Base-by-base conservation (phyloP, 2,888 invertebrate genomes). In the Dorcus parallelipipedus region DNA sequence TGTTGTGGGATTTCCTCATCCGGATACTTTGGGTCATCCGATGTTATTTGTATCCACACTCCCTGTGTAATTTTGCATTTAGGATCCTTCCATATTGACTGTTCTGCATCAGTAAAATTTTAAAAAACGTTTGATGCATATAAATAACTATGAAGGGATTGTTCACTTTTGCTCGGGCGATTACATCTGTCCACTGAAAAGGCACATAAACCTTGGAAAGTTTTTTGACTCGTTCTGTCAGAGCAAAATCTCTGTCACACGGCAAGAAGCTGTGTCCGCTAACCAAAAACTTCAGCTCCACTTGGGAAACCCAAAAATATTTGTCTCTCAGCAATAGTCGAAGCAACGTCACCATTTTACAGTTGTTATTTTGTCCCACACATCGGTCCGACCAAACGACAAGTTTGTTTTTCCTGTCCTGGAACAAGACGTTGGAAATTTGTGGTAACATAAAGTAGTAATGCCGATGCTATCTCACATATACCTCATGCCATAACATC, bases 341-440 rank as follows among this genome's bases (percentile, higher is more conserved):
- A 20, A 20, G 20, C 20, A 20, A 20, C 20, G 20, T 58, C 53
- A 68, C 49, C n/a, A 60, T 60, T 6, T 39, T 43, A 59, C 59
- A 63, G 52, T 68, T 68, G 54, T 69, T 67, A 51, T 66, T 20
- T 54, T 69, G 67, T 8, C 63, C 66, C 14, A 61, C 55, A 54
- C 64, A 68, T 54, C 65, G 23, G 55, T 68, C 68, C 23, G 64
- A 66, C 65, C 64, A 68, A 45, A 67, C 38, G 26, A 26, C n/a
- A 1, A 26, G 4, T 2, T 26, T 26, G 2, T 26, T 6, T 14
- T 45, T n/a, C 45, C 23, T 45, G 20, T 9, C 45, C 45, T 45
- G 10, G 17, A 20, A 9, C 20, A 17, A 45, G 45, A 10, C 20
- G 45, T 26, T 26, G 26, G 26, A 26, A 26, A 26, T 26, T 26